A percentile compares a stretch with the other conserved stretches of the same genome.
Evolutionary conservation across 2,113 vertebrate genomes (phyloP).

Genomic region (Esox niger): DNA sequence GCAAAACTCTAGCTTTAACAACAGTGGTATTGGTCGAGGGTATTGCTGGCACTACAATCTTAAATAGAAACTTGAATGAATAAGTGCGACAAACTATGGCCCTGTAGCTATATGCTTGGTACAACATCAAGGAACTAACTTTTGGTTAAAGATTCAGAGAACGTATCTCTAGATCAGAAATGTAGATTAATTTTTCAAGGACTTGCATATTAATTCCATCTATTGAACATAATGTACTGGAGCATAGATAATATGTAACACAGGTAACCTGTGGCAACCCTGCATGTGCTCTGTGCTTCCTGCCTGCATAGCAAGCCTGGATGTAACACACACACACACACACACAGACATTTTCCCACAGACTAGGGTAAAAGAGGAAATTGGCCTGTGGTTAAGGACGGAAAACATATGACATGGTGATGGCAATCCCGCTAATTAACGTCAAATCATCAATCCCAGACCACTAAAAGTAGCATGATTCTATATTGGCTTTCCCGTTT

Average conservation of each 20-base stretch:
- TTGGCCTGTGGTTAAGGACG: slow-evolving; percentile 50
- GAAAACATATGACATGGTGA: slow-evolving; percentile 65
- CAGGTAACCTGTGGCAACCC: too few relatives aligned
- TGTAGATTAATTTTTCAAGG: too few relatives aligned
- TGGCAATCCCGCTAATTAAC: slow-evolving; percentile 62
- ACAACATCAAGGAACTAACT: neutral
- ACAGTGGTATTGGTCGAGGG: neutral
- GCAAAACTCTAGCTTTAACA: neutral
- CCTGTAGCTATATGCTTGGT: neutral
- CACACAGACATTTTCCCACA: slow-evolving; percentile 31
- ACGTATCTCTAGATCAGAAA: too few relatives aligned
- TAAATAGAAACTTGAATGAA: neutral
- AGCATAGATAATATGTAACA: too few relatives aligned
- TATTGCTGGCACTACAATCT: neutral
- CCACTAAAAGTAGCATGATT: slow-evolving; percentile 55
- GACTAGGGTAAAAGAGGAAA: slow-evolving; percentile 37
- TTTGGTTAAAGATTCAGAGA: neutral
- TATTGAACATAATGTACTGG: too few relatives aligned
- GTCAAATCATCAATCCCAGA: slow-evolving; percentile 61
- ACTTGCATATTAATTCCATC: too few relatives aligned
- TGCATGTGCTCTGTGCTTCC: too few relatives aligned
- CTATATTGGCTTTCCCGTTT: slow-evolving; percentile 68
- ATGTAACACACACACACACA: slow-evolving; percentile 22
- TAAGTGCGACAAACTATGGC: neutral
- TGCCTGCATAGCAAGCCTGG: too few relatives aligned